A percentile compares a stretch with the other conserved stretches of the same genome.
Evolutionary conservation across 1,140 invertebrate genomes (phyloP).

Genomic region (Dinothrombium tinctorium): DNA sequence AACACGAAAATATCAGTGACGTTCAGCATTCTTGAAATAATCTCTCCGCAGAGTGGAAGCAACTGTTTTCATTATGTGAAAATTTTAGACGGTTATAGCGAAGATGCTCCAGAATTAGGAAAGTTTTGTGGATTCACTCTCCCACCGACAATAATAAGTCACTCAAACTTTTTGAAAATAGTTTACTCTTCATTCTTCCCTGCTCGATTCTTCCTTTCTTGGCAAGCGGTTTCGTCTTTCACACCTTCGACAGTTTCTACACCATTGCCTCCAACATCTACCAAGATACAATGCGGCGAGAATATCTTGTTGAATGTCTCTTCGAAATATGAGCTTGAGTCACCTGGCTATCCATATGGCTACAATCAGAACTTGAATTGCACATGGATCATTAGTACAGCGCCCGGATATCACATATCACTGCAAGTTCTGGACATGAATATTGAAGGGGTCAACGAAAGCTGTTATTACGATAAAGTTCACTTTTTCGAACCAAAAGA

Average conservation of each 20-base stretch:
- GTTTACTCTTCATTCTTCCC: background rate
- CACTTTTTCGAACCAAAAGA: background rate
- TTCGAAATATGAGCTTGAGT: constrained; percentile 28
- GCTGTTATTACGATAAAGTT: constrained; percentile 6
- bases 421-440: constrained; percentile 19
- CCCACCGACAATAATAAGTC: constrained; percentile 23
- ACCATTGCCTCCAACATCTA: background rate
- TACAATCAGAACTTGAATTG: constrained; percentile 41
- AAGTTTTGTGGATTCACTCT: constrained; percentile 24
- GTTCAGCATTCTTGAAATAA: constrained; percentile 4
- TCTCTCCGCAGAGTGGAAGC: background rate
- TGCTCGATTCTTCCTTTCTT: background rate
- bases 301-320: background rate
- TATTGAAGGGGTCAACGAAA: constrained; percentile 26
- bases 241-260: background rate
- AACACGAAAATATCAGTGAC: constrained; percentile 3
- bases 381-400: constrained; percentile 48
- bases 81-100: constrained; percentile 12
- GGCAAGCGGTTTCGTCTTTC: background rate
- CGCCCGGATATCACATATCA: constrained; percentile 37
- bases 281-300: background rate
- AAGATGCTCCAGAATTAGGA: constrained; percentile 30
- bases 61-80: constrained; percentile 6
- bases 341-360: constrained; percentile 53
- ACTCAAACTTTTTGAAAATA: constrained; percentile 18